These are phyloP conservation scores for Phymatocera aterrima DNA, from an alignment of 2,888 invertebrate species.

Conservation along the genomic window DNA sequence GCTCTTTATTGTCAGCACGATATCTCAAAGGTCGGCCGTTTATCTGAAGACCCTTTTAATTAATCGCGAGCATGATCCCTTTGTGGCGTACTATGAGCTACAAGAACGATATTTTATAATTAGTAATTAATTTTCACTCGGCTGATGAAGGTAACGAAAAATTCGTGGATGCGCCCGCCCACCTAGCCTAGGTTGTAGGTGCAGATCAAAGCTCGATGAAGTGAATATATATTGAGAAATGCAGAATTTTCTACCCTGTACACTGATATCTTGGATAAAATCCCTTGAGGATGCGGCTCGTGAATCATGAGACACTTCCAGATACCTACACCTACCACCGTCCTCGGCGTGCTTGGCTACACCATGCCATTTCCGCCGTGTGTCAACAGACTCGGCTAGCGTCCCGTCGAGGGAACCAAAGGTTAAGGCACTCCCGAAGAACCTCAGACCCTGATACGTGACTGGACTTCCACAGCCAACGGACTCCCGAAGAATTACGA, in stretches of 20 bases:
- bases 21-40: conserved; percentile 22
- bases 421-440: conserved; percentile 67
- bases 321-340: neutral
- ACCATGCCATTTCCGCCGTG: conserved; percentile 36
- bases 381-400: conserved; percentile 40
- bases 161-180: neutral
- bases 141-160: neutral
- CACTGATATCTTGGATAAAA: neutral
- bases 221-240: neutral
- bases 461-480: conserved; percentile 65
- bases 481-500: conserved; percentile 65
- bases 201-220: neutral
- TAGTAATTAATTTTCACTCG: conserved; percentile 21
- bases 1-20: conserved; percentile 12
- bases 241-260: neutral
- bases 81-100: too few species aligned
- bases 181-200: neutral
- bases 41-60: conserved; percentile 4
- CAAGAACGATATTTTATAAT: neutral
- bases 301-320: conserved; percentile 30
- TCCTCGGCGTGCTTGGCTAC: conserved; percentile 17
- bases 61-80: neutral
- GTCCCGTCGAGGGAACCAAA: conserved; percentile 59
- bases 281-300: conserved; percentile 39
- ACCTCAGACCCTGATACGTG: conserved; percentile 61